Evolutionary conservation across 2,113 vertebrate genomes (phyloP).

Genomic region (Hepsetus odoe): DNA sequence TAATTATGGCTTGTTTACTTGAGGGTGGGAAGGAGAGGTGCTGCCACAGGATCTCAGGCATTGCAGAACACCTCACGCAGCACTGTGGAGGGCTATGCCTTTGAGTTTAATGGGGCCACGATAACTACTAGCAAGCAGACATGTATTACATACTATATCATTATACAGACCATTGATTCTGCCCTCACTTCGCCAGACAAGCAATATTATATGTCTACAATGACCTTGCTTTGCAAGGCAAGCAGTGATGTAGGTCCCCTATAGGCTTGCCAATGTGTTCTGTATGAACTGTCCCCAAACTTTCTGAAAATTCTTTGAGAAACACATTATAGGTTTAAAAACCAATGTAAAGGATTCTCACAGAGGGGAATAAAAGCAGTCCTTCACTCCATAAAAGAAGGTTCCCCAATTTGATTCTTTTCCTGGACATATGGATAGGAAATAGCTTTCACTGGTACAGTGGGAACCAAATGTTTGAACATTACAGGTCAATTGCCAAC

Average conservation of each 20-base stretch:
- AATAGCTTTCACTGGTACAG: too few relatives aligned
- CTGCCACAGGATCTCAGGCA: slow-evolving; percentile 28
- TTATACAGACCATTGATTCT: slow-evolving; percentile 57
- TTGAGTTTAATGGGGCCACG: slow-evolving; percentile 48
- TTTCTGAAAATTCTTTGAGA: slow-evolving; percentile 8
- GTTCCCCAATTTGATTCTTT: too few relatives aligned
- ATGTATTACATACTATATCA: slow-evolving; percentile 54
- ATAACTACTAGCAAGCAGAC: slow-evolving; percentile 45
- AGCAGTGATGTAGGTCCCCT: slow-evolving; percentile 26
- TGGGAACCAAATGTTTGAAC: too few relatives aligned
- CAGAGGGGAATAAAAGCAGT: slow-evolving; percentile 15
- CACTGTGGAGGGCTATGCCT: slow-evolving; percentile 33
- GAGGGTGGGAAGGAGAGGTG: slow-evolving; percentile 40
- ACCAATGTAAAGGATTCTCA: slow-evolving; percentile 15
- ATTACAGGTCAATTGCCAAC: too few relatives aligned
- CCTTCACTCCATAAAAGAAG: slow-evolving; percentile 15
- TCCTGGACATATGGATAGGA: too few relatives aligned
- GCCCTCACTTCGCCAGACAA: slow-evolving; percentile 51
- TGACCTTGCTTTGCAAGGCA: slow-evolving; percentile 46
- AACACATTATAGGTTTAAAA: slow-evolving; percentile 12
- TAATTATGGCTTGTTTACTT: slow-evolving; percentile 58
- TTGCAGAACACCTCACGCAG: slow-evolving; percentile 33
- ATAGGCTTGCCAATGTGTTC: slow-evolving; percentile 21
- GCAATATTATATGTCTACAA: slow-evolving; percentile 51
- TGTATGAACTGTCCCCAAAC: slow-evolving; percentile 9